phyloP scores from a whole-genome alignment of 2,888 invertebrate species.

The Melanostoma scalare region DNA sequence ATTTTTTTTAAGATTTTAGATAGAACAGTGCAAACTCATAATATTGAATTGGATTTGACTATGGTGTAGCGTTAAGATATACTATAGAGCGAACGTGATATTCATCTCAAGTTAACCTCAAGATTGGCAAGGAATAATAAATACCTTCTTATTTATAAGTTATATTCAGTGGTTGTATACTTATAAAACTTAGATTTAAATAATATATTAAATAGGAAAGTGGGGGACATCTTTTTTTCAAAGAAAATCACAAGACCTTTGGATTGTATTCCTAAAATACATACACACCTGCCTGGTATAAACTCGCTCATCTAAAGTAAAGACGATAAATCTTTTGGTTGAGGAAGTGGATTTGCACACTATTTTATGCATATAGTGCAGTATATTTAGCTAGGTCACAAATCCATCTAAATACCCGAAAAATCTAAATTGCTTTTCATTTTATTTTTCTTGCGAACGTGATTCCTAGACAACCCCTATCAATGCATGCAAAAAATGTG shows the following conservation, averaged over 20 bases:
- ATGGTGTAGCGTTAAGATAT: slow-evolving; percentile 48
- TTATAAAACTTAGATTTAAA: too few species aligned
- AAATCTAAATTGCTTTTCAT: slow-evolving; percentile 45
- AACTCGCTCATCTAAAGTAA: too few species aligned
- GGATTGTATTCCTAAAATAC: too few species aligned
- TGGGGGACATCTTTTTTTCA: too few species aligned
- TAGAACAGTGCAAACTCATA: slow-evolving; percentile 67
- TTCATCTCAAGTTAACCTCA: slow-evolving; percentile 40
- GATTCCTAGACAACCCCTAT: too few species aligned
- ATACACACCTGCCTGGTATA: too few species aligned
- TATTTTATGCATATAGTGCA: neutral
- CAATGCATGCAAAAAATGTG: too few species aligned
- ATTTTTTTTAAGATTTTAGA: slow-evolving; percentile 62
- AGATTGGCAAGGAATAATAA: neutral
- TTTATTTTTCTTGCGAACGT: neutral
- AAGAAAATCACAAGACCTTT: too few species aligned
- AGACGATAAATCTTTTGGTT: neutral
- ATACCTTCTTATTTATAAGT: neutral
- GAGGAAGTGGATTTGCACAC: neutral
- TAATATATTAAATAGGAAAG: too few species aligned
- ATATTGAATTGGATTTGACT: slow-evolving; percentile 65
- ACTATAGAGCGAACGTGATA: slow-evolving; percentile 62
- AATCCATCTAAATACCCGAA: slow-evolving; percentile 32
- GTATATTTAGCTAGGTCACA: slow-evolving; percentile 18
- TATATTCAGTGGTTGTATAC: too few species aligned